Conservation (phyloP, 2,797 vertebrate genomes). For the Pelodytes ibericus region DNA sequence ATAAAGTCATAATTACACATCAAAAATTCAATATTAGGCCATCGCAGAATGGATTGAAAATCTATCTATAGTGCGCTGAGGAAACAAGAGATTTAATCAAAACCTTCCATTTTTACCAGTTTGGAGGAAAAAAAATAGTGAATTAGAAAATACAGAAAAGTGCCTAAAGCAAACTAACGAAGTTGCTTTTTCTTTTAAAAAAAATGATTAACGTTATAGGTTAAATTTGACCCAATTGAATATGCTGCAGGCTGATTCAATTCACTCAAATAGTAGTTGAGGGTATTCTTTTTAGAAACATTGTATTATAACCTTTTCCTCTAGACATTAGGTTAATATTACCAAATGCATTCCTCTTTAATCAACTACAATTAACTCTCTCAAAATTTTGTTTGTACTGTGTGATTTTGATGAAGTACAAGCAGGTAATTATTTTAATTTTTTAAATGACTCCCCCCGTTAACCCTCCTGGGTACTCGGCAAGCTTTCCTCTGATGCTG, state of each 20-base stretch:
- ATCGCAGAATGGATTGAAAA: conserved; percentile 44
- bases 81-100: conserved; percentile 36
- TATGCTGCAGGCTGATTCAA: conserved; percentile 6
- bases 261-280: not conserved
- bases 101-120: conserved; percentile 24
- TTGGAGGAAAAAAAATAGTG: conserved; percentile 18
- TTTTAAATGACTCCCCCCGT: too few species aligned
- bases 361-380: not conserved
- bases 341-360: not conserved
- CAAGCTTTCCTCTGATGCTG: too few species aligned
- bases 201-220: conserved; percentile 2
- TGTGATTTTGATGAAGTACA: too few species aligned
- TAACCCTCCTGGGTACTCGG: too few species aligned
- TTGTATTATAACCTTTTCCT: not conserved
- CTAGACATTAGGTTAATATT: not conserved
- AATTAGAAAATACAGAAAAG: conserved; percentile 31
- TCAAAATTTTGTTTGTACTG: too few species aligned
- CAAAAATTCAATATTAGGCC: conserved; percentile 44
- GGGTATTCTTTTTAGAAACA: conserved; percentile 12
- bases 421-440: too few species aligned
- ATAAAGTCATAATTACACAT: conserved; percentile 51
- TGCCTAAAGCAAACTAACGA: conserved; percentile 30
- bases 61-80: conserved; percentile 46
- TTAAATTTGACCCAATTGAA: conserved; percentile 11
- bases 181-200: conserved; percentile 5